A percentile compares a stretch with the other conserved stretches of the same genome.
phyloP scores from a whole-genome alignment of 2,113 vertebrate genomes.

The Neotragus moschatus region DNA sequence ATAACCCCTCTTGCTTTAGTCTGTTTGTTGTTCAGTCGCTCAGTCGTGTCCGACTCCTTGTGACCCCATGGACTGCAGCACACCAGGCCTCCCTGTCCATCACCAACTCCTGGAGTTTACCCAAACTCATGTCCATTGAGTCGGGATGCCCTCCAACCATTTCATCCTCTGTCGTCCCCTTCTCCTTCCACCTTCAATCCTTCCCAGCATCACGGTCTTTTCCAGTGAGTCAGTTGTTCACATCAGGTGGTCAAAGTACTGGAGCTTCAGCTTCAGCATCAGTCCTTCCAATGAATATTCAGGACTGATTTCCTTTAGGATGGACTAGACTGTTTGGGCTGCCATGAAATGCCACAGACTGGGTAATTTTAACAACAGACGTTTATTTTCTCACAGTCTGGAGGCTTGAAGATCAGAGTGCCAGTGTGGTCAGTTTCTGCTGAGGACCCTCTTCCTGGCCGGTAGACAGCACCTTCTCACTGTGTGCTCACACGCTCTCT shows the following conservation, averaged over 20 bases:
- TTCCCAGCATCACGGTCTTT: not conserved
- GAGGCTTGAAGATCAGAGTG: not conserved
- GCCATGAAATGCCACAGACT: fast-evolving
- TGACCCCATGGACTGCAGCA: fast-evolving
- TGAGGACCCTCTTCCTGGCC: not conserved
- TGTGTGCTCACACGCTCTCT: fast-evolving
- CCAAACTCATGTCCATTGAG: not conserved
- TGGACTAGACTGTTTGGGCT: not conserved
- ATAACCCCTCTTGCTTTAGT: not conserved
- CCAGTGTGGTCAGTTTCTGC: fast-evolving
- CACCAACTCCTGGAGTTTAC: not conserved
- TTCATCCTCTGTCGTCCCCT: not conserved
- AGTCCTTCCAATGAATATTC: not conserved
- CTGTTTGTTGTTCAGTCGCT: not conserved
- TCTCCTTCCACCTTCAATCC: not conserved
- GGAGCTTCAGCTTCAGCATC: not conserved
- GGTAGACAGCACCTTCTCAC: fast-evolving
- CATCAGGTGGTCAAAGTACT: not conserved
- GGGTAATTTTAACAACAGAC: not conserved
- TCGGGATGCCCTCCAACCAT: not conserved
- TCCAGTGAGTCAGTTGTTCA: fast-evolving
- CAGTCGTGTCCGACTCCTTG: not conserved
- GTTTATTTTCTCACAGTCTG: not conserved
- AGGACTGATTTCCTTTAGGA: not conserved
- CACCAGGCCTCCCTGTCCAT: not conserved